Evolutionary conservation across 2,888 invertebrate genomes (phyloP), one percentile per base, ranked within the genome.

Genomic region (Sarcophaga subvicina): DNA sequence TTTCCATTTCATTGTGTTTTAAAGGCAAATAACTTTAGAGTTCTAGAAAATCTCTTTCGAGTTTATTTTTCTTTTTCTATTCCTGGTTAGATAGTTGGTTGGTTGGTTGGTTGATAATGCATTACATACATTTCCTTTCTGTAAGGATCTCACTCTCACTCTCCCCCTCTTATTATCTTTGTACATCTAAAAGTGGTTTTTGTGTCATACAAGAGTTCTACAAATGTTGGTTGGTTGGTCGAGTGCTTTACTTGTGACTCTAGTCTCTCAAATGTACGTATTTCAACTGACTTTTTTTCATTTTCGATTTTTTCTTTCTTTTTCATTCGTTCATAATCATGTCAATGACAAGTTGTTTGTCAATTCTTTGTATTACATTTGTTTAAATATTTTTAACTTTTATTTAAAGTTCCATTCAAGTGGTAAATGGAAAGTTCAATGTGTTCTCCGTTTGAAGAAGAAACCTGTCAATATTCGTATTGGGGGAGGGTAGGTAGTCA

Each of bases 291-390:
- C 6, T 37, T 5, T 27, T 27, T 27, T 4, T 27, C 27, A 5
- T 37, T 37, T 37, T 37, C 37, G 37, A 37, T 37, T 5, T 37
- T 60, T 14, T 59, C 5, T 27, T 37, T 37, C 37, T 66, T 71
- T 20, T 37, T 37, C 37, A 71, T 71, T 20, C 22, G 45, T 59
- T 82, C 64, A 73, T 83, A 79, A 76, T 81, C 83, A 75, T 86
- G 80, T 84, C 88, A 82, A 82, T 89, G 88, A 89, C 90, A 89
- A 90, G 90, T 89, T 89, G 89, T 91, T 91, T 91, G 90, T 90
- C 91, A 91, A 91, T 90, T 91, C 89, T 80, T 81, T 87, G 82
- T 83, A 71, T 80, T 82, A 78, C 79, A 86, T 89, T 87, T 89
- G 88, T 89, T 88, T 88, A 88, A 85, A 88, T 88, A 37, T 37